Evolutionary conservation across 2,888 invertebrate genomes (phyloP).

Genomic region (Lasioglossum marginatum): DNA sequence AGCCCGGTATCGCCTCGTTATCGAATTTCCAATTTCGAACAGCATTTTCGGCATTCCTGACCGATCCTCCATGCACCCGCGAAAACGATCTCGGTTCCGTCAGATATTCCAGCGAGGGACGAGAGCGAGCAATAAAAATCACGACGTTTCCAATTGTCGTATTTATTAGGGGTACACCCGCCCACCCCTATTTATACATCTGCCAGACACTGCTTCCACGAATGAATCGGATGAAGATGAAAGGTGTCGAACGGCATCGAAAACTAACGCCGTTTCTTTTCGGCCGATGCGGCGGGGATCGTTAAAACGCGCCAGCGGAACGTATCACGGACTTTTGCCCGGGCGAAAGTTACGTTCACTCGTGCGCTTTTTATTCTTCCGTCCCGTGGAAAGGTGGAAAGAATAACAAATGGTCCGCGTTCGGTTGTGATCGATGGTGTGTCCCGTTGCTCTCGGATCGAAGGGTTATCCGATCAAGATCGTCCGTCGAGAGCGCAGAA

Average conservation of each 20-base stretch:
- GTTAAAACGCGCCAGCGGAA: neutral
- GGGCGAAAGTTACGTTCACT: conserved; percentile 27
- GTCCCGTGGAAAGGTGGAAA: neutral
- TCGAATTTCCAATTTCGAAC: conserved; percentile 4
- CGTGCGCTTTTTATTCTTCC: neutral
- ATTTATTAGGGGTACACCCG: no score
- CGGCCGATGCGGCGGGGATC: neutral
- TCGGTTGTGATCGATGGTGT: neutral
- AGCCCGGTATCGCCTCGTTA: neutral
- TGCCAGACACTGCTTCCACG: neutral
- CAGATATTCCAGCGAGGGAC: conserved; percentile 25
- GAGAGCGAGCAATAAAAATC: conserved; percentile 23
- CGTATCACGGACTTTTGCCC: neutral
- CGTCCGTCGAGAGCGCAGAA: neutral
- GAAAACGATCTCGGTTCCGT: conserved; percentile 21
- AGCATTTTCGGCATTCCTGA: neutral
- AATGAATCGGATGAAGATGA: neutral
- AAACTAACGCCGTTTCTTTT: neutral
- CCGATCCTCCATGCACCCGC: neutral
- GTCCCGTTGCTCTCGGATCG: neutral
- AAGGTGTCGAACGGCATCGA: neutral
- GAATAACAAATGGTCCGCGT: neutral
- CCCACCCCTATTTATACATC: conserved; percentile 18
- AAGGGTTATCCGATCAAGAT: conserved; percentile 1
- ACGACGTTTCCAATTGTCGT: conserved; percentile 50